Conservation (phyloP, 1,140 invertebrate genomes). For the Drosophila kepulauana region DNA sequence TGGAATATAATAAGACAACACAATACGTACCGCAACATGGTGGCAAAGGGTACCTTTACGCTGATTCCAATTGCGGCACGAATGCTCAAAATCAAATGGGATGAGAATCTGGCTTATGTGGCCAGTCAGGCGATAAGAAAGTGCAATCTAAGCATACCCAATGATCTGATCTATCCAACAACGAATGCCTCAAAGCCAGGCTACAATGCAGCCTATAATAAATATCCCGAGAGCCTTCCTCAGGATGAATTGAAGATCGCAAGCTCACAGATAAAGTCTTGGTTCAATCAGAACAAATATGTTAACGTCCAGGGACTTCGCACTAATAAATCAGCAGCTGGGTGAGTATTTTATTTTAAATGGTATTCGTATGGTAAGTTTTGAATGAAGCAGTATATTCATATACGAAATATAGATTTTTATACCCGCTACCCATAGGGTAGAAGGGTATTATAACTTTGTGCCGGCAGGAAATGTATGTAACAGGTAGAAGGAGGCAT, state of each 20-base stretch:
- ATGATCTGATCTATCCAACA: not conserved
- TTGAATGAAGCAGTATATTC: too few relatives aligned
- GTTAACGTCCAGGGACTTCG: not conserved
- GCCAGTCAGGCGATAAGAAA: constrained; percentile 8
- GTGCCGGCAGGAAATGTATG: too few relatives aligned
- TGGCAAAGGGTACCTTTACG: constrained; percentile 21
- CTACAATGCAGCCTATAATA: constrained; percentile 15
- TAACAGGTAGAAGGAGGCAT: too few relatives aligned
- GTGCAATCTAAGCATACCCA: constrained; percentile 4
- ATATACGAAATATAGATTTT: too few relatives aligned
- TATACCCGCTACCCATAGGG: too few relatives aligned
- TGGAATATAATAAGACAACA: constrained; percentile 17
- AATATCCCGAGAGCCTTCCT: not conserved
- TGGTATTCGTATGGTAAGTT: too few relatives aligned
- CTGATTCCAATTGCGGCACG: not conserved
- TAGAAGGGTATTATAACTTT: too few relatives aligned
- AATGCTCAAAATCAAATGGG: constrained; percentile 42
- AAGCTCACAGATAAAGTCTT: constrained; percentile 7
- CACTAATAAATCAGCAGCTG: not conserved
- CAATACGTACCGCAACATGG: constrained; percentile 33
- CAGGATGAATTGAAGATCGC: constrained; percentile 9
- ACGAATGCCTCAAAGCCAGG: not conserved
- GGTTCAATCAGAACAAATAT: constrained; percentile 28
- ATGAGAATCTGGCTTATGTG: constrained; percentile 17
- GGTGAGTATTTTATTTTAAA: not conserved